These are phyloP conservation scores for Carduelis carduelis DNA, from an alignment of 2,797 vertebrate species.

Conservation along the genomic window DNA sequence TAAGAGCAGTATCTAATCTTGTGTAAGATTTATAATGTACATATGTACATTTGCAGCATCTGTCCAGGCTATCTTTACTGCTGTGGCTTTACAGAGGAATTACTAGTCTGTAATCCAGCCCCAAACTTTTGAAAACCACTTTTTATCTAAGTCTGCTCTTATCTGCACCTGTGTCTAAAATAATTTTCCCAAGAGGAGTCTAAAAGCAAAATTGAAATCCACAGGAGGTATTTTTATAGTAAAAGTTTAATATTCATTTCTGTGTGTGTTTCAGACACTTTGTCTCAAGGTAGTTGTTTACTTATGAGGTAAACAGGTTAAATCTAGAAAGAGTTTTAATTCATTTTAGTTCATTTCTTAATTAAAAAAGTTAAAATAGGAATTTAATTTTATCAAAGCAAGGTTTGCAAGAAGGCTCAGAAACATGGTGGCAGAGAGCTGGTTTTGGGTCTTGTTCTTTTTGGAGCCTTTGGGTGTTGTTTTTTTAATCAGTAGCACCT, in stretches of 20 bases:
- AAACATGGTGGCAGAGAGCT: rapidly evolving
- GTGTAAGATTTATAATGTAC: background rate
- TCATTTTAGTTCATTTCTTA: background rate
- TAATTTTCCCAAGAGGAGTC: conserved; percentile 17
- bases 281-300: conserved; percentile 6
- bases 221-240: conserved; percentile 18
- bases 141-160: conserved; percentile 13
- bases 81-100: conserved; percentile 16
- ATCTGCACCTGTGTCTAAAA: conserved; percentile 41
- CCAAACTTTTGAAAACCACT: conserved; percentile 1
- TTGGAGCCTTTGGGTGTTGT: background rate
- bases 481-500: background rate
- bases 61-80: background rate
- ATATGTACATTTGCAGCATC: background rate
- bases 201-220: conserved; percentile 57
- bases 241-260: conserved; percentile 16
- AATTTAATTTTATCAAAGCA: background rate
- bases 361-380: background rate
- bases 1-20: background rate
- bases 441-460: background rate
- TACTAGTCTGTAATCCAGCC: background rate
- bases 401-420: background rate
- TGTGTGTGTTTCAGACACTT: background rate
- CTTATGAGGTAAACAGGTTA: background rate
- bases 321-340: background rate